phyloP scores from a whole-genome alignment of 2,113 vertebrate species.

The Salminus brasiliensis region DNA sequence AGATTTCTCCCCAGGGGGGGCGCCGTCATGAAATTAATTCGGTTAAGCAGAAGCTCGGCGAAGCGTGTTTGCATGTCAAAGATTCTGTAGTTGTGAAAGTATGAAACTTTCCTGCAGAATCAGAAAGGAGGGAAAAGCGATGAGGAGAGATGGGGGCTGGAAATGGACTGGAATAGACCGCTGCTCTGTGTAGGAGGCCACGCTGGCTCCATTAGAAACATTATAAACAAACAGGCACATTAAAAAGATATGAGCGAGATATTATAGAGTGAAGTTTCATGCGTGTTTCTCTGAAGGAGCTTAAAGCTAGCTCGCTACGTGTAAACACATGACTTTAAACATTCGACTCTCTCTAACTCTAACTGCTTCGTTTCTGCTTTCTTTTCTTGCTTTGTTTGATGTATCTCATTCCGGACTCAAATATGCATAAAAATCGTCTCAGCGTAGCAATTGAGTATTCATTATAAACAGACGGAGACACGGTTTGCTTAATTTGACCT shows the following conservation, averaged over 20 bases:
- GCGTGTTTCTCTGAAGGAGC: background rate
- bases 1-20: slow-evolving; percentile 51
- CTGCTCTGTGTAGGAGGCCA: background rate
- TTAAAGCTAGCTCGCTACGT: background rate
- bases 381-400: background rate
- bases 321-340: background rate
- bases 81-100: background rate
- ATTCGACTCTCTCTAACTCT: background rate
- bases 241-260: slow-evolving; percentile 21
- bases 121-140: background rate
- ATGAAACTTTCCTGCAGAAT: background rate
- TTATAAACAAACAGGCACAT: background rate
- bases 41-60: slow-evolving; percentile 25
- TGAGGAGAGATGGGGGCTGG: background rate
- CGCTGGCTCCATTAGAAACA: background rate
- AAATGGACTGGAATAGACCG: too few species aligned
- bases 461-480: slow-evolving; percentile 50
- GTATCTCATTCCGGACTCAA: slow-evolving; percentile 23
- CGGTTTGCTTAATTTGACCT: slow-evolving; percentile 33
- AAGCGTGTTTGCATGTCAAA: slow-evolving; percentile 12
- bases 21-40: slow-evolving; percentile 31
- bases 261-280: background rate
- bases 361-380: background rate
- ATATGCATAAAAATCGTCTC: slow-evolving; percentile 39
- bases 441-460: slow-evolving; percentile 5